These are phyloP conservation scores for Gastrophryne carolinensis DNA, from an alignment of 2,797 vertebrate genomes.

Conservation along the genomic window DNA sequence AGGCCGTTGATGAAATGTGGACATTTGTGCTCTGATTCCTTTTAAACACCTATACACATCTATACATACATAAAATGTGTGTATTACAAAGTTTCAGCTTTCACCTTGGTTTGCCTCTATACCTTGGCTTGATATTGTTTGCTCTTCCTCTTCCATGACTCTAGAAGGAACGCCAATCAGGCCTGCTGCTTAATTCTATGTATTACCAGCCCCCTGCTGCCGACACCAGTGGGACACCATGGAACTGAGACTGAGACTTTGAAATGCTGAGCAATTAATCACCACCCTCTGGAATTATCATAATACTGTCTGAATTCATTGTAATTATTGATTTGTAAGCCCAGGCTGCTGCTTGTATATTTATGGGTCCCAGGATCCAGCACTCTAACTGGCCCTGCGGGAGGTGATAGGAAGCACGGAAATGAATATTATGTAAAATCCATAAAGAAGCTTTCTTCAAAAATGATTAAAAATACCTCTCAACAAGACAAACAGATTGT, in stretches of 20 bases:
- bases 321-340: conserved; percentile 52
- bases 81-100: too few relatives aligned
- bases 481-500: too few relatives aligned
- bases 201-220: conserved; percentile 49
- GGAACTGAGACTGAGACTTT: conserved; percentile 39
- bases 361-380: conserved; percentile 30
- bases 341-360: conserved; percentile 36
- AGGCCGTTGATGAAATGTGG: too few relatives aligned
- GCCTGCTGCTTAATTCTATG: conserved; percentile 50
- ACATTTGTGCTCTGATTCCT: too few relatives aligned
- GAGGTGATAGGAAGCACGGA: conserved; percentile 1
- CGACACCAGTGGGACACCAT: conserved; percentile 35
- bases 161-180: conserved; percentile 17
- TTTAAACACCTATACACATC: neutral
- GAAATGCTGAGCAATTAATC: conserved; percentile 44
- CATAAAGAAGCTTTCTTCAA: conserved; percentile 17
- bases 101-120: neutral
- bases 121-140: neutral
- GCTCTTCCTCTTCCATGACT: neutral
- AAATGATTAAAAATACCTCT: too few relatives aligned
- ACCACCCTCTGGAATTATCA: conserved; percentile 48
- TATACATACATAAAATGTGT: neutral
- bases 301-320: conserved; percentile 50
- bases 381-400: conserved; percentile 22
- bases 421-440: conserved; percentile 12